Evolutionary conservation across 2,888 invertebrate genomes (phyloP).

Genomic region (Hirtodrosophila cameraria): DNA sequence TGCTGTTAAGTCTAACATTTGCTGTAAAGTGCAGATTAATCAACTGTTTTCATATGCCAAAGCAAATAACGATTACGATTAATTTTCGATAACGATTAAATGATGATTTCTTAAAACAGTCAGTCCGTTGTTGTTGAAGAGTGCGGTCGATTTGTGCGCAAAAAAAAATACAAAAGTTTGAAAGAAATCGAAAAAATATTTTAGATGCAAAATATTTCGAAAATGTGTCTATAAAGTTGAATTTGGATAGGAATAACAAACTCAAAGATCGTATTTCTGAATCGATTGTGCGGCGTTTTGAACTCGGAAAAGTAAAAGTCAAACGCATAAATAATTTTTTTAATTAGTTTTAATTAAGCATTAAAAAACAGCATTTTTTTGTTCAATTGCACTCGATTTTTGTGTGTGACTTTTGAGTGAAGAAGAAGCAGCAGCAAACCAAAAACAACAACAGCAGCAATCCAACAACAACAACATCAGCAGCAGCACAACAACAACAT

Average conservation of each 20-base stretch:
- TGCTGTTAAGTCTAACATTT: no score
- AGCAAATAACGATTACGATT: no score
- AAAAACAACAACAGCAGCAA: slow-evolving; percentile 30
- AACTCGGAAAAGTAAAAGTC: slow-evolving; percentile 29
- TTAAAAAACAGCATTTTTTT: slow-evolving; percentile 44
- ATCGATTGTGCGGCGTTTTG: slow-evolving; percentile 4
- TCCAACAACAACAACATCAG: slow-evolving; percentile 27
- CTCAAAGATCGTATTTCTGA: slow-evolving; percentile 14
- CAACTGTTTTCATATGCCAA: no score
- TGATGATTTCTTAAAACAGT: no score
- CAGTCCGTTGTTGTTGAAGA: slow-evolving; percentile 54
- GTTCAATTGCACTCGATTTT: slow-evolving; percentile 58
- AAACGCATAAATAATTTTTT: slow-evolving; percentile 41
- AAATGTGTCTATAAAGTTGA: slow-evolving; percentile 12
- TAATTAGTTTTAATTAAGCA: slow-evolving; percentile 71
- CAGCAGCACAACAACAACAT: slow-evolving; percentile 19
- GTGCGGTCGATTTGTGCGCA: slow-evolving; percentile 49
- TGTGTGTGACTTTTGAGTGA: slow-evolving; percentile 45
- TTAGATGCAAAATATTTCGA: slow-evolving; percentile 12
- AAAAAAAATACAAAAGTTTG: slow-evolving; percentile 15
- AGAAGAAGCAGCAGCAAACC: slow-evolving; percentile 36
- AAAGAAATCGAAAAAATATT: slow-evolving; percentile 16
- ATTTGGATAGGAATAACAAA: slow-evolving; percentile 16
- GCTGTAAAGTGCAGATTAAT: no score
- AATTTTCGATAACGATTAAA: no score